These are phyloP conservation scores for Glomeris maerens DNA, from an alignment of 1,140 invertebrate genomes.

Conservation along the genomic window DNA sequence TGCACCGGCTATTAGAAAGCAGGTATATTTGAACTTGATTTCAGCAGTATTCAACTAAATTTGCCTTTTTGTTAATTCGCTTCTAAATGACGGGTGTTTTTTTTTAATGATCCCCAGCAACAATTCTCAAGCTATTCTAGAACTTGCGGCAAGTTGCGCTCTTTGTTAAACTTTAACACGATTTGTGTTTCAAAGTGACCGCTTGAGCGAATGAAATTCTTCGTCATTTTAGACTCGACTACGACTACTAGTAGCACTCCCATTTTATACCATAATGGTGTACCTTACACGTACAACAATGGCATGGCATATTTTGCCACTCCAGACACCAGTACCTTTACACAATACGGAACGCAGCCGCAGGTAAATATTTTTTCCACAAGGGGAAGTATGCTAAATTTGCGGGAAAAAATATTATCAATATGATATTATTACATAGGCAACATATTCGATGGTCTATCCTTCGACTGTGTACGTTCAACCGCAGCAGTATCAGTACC, in stretches of 20 bases:
- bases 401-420: background rate
- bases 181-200: background rate
- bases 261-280: background rate
- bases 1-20: constrained; percentile 78
- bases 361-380: no score
- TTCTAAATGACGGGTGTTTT: background rate
- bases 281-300: background rate
- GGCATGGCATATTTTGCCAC: background rate
- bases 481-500: background rate
- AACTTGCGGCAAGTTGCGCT: background rate
- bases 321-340: background rate
- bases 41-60: background rate
- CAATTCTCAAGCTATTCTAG: background rate
- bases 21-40: no score
- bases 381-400: background rate
- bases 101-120: background rate
- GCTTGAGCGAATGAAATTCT: no score
- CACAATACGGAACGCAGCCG: background rate
- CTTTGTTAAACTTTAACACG: background rate
- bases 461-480: background rate
- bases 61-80: background rate
- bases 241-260: background rate
- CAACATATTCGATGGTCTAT: background rate
- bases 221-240: no score
- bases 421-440: background rate